Conservation (phyloP, 2,888 invertebrate species). For the Caenorhabditis imperialis region DNA sequence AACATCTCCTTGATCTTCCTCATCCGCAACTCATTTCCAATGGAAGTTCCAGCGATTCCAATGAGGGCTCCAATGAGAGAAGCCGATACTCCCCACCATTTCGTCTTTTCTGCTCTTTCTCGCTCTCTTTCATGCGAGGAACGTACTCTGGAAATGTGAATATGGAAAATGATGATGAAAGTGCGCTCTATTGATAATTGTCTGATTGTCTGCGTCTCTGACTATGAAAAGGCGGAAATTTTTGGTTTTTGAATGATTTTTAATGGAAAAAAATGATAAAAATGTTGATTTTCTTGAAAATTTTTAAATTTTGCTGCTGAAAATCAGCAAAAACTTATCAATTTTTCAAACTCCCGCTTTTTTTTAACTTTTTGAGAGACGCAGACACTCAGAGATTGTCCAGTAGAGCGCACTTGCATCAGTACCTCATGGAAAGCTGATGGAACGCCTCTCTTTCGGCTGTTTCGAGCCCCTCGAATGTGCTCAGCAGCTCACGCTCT, state of each 20-base stretch:
- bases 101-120: conserved; percentile 87
- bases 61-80: conserved; percentile 83
- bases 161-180: background rate
- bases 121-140: conserved; percentile 89
- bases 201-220: no score
- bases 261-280: no score
- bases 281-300: no score
- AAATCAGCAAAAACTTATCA: no score
- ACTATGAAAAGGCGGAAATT: no score
- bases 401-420: no score
- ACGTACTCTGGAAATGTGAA: conserved; percentile 81
- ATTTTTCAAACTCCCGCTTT: no score
- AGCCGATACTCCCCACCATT: conserved; percentile 88
- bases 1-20: conserved; percentile 69
- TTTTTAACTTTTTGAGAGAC: no score
- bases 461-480: conserved; percentile 84
- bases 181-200: no score
- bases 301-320: no score
- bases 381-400: no score
- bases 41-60: conserved; percentile 82
- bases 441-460: conserved; percentile 83
- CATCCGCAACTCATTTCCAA: conserved; percentile 75
- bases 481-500: conserved; percentile 81
- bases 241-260: no score
- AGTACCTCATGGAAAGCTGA: conserved; percentile 73